These are phyloP conservation scores for Tanypteryx hageni DNA, from an alignment of 2,888 invertebrate genomes.

Conservation along the genomic window DNA sequence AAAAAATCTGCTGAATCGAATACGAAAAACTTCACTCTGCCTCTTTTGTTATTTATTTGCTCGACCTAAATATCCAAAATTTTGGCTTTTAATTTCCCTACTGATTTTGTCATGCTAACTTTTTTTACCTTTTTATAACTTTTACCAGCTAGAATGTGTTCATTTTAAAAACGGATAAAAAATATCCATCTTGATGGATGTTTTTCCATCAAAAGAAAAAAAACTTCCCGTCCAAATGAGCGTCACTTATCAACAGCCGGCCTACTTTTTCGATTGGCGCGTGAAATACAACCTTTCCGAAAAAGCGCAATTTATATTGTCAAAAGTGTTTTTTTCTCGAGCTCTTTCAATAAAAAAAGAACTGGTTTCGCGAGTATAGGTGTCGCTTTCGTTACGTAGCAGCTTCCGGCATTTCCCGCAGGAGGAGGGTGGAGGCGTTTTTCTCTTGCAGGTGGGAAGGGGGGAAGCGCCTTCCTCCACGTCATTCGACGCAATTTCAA, in stretches of 20 bases:
- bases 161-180: too few relatives aligned
- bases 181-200: too few relatives aligned
- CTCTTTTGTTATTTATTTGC: too few relatives aligned
- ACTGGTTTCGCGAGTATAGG: background rate
- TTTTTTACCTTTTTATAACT: too few relatives aligned
- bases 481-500: conserved; percentile 29
- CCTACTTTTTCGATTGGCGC: background rate
- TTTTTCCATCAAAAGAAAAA: too few relatives aligned
- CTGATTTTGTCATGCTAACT: too few relatives aligned
- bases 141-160: too few relatives aligned
- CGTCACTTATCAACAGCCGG: background rate
- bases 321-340: background rate
- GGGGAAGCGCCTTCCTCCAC: background rate
- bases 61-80: too few relatives aligned
- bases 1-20: too few relatives aligned
- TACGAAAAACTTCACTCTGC: too few relatives aligned
- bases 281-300: conserved; percentile 2
- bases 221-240: background rate
- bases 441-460: background rate
- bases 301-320: conserved; percentile 20
- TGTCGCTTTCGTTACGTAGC: background rate
- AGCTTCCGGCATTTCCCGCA: background rate
- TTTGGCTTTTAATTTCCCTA: too few relatives aligned
- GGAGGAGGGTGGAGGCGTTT: background rate
- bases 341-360: background rate